Base-by-base conservation (phyloP, 2,797 vertebrate species). In the Knipowitschia caucasica region DNA sequence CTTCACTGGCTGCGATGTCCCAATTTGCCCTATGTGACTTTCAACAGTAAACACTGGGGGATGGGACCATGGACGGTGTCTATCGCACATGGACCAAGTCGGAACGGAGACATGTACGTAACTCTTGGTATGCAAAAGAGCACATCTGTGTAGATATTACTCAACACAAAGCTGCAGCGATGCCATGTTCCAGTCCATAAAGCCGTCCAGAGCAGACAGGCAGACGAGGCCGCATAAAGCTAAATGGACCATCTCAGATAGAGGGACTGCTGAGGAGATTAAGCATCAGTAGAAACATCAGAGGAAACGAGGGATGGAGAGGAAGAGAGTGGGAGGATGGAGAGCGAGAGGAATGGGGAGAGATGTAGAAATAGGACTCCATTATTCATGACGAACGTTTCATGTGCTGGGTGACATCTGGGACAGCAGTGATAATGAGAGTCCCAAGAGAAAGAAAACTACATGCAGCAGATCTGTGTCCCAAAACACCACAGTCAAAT, bases 381-480 rank as follows among this genome's bases (percentile, higher is more conserved):
- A 90, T 91, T 89, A 91, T 90, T 91, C 85, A 91, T 90, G 88
- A 90, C 73, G 80, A 84, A 84, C 86, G 84, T 88, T 87, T 88
- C 87, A 88, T 89, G 89, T 90, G 82, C 80, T 81, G 73, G 83
- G 83, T 89, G 88, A 91, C 90, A 88, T 91, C 87, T 89, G 88
- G 85, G 88, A 84, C 87, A 87, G 85, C 86, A 86, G 83, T 84
- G 84, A 88, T 91, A 91, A 91, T 91, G 88, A 89, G 86, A 87
- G 85, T 87, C 85, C 78, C 82, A 42, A 59, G 78, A 81, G 79
- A 75, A 62, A 68, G 40, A 53, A 64, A 78, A 71, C 54, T 69
- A 51, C 71, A 69, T 31, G 64, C 46, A 54, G 50, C 14, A 56
- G 23, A 45, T 77, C 64, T 15, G 47, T 62, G 75, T 64, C 62